Evolutionary conservation across 2,888 invertebrate genomes (phyloP).

Genomic region (Tiliacea aurago): DNA sequence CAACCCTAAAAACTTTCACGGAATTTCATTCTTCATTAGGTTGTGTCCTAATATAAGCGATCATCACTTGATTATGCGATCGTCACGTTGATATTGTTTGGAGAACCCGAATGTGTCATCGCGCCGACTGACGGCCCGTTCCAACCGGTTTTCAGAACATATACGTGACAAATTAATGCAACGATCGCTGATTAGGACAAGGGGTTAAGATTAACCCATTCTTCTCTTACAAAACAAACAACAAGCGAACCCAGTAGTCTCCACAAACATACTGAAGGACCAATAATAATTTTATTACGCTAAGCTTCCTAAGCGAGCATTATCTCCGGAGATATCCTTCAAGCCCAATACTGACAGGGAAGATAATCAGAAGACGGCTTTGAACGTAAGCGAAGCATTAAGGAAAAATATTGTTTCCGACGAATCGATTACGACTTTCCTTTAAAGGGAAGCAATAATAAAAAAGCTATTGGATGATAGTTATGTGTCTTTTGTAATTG

Average conservation of each 20-base stretch:
- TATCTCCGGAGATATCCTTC: constrained; percentile 47
- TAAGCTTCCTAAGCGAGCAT: constrained; percentile 41
- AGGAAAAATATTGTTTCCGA: constrained; percentile 57
- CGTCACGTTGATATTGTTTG: too few species aligned
- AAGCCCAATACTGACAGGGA: constrained; percentile 42
- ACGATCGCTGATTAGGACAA: not conserved
- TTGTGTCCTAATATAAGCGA: too few species aligned
- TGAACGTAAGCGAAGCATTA: constrained; percentile 48
- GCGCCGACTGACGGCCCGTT: too few species aligned
- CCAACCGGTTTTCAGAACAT: too few species aligned
- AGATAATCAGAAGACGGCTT: constrained; percentile 51
- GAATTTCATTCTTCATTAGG: not conserved
- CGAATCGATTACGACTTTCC: constrained; percentile 47
- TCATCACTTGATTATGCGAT: too few species aligned
- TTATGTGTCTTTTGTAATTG: constrained; percentile 1
- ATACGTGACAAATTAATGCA: not conserved
- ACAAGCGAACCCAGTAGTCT: not conserved
- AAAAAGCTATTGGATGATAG: constrained; percentile 14
- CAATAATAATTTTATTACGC: constrained; percentile 45
- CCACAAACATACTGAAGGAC: not conserved
- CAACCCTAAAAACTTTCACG: not conserved
- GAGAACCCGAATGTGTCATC: too few species aligned
- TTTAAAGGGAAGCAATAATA: constrained; percentile 32
- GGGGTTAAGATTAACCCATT: too few species aligned
- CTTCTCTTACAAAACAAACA: not conserved